These are phyloP conservation scores for Mizuhopecten yessoensis DNA, from an alignment of 1,140 invertebrate genomes.

Conservation along the genomic window DNA sequence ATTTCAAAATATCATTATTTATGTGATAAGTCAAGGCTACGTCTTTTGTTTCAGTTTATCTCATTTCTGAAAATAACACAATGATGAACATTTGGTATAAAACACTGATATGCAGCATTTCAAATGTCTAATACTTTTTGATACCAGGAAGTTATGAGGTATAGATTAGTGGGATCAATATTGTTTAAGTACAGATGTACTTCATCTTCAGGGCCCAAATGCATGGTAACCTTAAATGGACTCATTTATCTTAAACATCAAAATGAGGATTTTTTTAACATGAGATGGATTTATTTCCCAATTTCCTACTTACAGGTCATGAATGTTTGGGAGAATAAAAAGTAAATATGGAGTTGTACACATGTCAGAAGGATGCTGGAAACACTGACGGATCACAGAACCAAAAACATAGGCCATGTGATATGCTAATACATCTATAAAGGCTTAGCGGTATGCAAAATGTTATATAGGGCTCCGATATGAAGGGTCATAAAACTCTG, in stretches of 20 bases:
- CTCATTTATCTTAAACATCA: background rate
- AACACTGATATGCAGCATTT: no score
- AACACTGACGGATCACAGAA: background rate
- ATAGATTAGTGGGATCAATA: no score
- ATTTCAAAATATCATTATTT: no score
- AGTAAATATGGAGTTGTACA: background rate
- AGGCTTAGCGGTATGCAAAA: background rate
- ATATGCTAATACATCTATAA: background rate
- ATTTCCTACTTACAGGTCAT: background rate
- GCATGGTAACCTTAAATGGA: background rate
- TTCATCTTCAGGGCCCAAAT: no score
- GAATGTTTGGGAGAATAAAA: background rate
- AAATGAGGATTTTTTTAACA: background rate
- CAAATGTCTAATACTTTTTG: no score
- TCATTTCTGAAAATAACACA: no score
- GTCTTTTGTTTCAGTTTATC: no score
- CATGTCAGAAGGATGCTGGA: background rate
- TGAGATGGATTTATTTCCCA: background rate
- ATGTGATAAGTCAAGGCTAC: no score
- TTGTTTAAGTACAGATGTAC: no score
- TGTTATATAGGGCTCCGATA: background rate
- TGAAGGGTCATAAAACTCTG: background rate
- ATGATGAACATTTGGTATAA: no score
- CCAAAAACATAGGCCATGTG: background rate
- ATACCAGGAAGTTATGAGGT: no score